phyloP scores from a whole-genome alignment of 1,140 invertebrate species.

The Linepithema humile region DNA sequence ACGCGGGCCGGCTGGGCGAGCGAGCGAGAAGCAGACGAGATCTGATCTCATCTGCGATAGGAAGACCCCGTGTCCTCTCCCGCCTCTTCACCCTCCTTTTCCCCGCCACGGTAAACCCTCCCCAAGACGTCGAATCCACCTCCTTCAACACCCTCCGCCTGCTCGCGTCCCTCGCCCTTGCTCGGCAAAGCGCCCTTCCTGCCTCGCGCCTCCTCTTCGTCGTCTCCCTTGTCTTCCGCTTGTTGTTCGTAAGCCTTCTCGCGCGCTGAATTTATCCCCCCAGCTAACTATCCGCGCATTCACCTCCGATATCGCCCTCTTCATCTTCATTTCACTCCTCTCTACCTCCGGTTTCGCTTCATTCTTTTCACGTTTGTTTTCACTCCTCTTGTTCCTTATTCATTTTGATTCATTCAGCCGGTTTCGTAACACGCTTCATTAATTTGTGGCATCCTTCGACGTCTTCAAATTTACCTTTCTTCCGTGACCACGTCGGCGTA shows the following conservation, averaged over 20 bases:
- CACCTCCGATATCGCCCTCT: slow-evolving; percentile 41
- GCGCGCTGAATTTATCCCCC: slow-evolving; percentile 45
- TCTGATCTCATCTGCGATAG: slow-evolving; percentile 81
- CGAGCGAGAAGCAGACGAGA: slow-evolving; percentile 74
- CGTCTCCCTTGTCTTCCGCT: slow-evolving; percentile 25
- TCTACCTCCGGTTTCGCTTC: neutral
- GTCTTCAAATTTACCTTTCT: neutral
- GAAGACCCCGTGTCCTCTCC: slow-evolving; percentile 76
- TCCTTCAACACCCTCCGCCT: slow-evolving; percentile 54
- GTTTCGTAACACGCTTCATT: neutral
- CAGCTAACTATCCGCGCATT: slow-evolving; percentile 38
- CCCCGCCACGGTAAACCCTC: slow-evolving; percentile 46
- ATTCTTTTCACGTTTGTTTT: slow-evolving; percentile 21
- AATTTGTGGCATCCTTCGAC: neutral
- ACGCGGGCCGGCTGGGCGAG: slow-evolving; percentile 25
- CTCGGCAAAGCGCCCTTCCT: neutral
- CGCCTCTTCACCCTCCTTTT: slow-evolving; percentile 67
- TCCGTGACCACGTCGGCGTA: neutral
- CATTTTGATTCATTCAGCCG: neutral
- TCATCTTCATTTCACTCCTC: slow-evolving; percentile 3
- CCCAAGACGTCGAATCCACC: slow-evolving; percentile 59
- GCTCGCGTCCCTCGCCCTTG: neutral
- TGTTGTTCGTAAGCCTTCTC: slow-evolving; percentile 31
- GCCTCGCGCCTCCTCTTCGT: slow-evolving; percentile 19
- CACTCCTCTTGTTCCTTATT: neutral